A percentile compares a stretch with the other conserved stretches of the same genome.
These are phyloP conservation scores for Argyresthia albistria DNA, from an alignment of 2,888 invertebrate genomes.

Conservation along the genomic window DNA sequence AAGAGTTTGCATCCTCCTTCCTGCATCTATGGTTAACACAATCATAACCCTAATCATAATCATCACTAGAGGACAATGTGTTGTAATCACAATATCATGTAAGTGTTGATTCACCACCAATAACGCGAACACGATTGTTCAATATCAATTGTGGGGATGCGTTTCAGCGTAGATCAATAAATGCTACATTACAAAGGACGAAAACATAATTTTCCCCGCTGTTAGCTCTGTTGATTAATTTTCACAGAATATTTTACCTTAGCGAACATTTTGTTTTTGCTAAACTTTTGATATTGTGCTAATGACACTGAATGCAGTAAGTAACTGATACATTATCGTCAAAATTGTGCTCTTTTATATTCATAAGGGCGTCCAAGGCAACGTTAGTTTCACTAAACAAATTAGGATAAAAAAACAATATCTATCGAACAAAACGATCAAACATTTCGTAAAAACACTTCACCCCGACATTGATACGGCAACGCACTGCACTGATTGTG, in stretches of 20 bases:
- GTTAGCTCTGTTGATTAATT: too few species aligned
- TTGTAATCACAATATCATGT: too few species aligned
- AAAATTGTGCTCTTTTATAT: conserved; percentile 55
- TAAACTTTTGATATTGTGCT: conserved; percentile 21
- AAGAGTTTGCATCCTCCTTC: too few species aligned
- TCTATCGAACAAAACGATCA: conserved; percentile 24
- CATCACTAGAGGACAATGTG: too few species aligned
- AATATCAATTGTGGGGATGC: too few species aligned
- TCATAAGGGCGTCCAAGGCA: conserved; percentile 50
- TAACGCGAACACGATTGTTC: too few species aligned
- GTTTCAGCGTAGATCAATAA: too few species aligned
- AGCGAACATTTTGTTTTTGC: conserved; percentile 37
- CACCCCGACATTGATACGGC: conserved; percentile 16
- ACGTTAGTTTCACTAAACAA: conserved; percentile 51
- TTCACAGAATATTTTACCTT: conserved; percentile 31
- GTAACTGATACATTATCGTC: conserved; percentile 44
- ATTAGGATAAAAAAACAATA: conserved; percentile 11
- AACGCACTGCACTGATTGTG: conserved; percentile 21
- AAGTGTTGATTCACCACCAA: too few species aligned
- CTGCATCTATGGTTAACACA: too few species aligned
- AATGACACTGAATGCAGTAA: conserved; percentile 27
- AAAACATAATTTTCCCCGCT: too few species aligned
- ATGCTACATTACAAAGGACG: too few species aligned
- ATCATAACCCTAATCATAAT: too few species aligned
- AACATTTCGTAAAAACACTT: conserved; percentile 40